Conservation (phyloP, 1,140 invertebrate species). For the Cydia splendana region DNA sequence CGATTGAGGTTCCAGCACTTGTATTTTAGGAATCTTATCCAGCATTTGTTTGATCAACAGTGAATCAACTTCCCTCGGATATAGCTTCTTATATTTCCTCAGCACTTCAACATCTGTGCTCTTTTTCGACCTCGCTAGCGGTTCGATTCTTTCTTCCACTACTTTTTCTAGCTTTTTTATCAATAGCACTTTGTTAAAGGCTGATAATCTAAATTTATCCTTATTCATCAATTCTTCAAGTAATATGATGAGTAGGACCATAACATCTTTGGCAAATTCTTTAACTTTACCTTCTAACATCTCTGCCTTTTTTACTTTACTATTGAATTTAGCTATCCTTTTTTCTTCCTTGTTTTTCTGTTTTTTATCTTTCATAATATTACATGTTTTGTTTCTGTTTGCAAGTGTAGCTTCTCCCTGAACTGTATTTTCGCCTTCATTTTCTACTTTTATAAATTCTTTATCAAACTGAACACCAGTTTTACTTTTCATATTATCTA, state of each 20-base stretch:
- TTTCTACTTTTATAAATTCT: constrained; percentile 2
- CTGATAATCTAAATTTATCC: not conserved
- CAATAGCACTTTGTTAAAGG: not conserved
- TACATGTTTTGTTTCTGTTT: not conserved
- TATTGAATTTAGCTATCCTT: not conserved
- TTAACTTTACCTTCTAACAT: not conserved
- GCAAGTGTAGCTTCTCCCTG: no score
- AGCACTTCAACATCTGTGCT: not conserved
- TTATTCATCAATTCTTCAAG: constrained; percentile 1
- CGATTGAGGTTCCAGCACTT: no score
- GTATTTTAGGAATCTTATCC: not conserved
- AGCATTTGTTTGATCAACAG: not conserved
- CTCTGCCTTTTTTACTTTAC: not conserved
- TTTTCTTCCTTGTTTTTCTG: not conserved
- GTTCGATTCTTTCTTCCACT: not conserved
- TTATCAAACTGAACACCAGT: not conserved
- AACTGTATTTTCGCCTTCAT: not conserved
- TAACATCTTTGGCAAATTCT: not conserved
- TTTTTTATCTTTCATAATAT: not conserved
- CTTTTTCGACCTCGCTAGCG: not conserved
- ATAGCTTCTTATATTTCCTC: not conserved
- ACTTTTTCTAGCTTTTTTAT: not conserved
- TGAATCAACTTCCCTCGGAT: not conserved
- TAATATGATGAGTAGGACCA: not conserved
- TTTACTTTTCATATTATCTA: no score